Base-by-base conservation (phyloP, 1,140 invertebrate species). In the Trypoxylus dichotomus region DNA sequence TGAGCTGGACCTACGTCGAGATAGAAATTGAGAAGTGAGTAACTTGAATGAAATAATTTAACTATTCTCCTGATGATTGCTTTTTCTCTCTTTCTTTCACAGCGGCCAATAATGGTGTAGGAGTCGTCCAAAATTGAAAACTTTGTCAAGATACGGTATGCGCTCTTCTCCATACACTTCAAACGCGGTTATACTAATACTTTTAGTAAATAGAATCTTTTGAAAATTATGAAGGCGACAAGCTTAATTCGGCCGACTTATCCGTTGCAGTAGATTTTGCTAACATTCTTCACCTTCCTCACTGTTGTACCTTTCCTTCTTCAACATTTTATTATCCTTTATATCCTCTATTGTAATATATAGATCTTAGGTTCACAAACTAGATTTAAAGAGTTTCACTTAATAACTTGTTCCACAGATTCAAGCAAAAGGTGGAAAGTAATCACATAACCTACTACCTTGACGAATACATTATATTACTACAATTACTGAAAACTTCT, bases 1-100 rank as follows among this genome's bases (percentile, higher is more conserved):
- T 27, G 60, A 68, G 60, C 19, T 25, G 60, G 27, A 68, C 60
- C 19, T 13, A 7, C 7, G 21, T 7, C 60, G 13, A 68, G 21
- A 68, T 68, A 10, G 60, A 68, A 68, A 68, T 68, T 68, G 60
- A 68, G 60, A 68, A 68, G 60, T 68, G 47, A 54, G 47, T 54
- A 54, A 54, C 47, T 54, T 54, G 47, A 19, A 19, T n/a, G 60
- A 68, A 68, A 68, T 68, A 68, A 68, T 68, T 68, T 68, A 68
- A 68, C 60, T 24, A 29, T 68, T 29, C 60, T 68, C 11, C 3
- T 68, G 60, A 68, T 29, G 60, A 68, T 68, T 68, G 47, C 47
- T 54, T 54, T 54, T 54, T 19, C 47, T 29, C 24, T 3, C 21
- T 27, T 6, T 10, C 19, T 29, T 27, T 13, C 24, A 24, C 15